Base-by-base conservation (phyloP, 2,113 vertebrate genomes). In the Aix galericulata region DNA sequence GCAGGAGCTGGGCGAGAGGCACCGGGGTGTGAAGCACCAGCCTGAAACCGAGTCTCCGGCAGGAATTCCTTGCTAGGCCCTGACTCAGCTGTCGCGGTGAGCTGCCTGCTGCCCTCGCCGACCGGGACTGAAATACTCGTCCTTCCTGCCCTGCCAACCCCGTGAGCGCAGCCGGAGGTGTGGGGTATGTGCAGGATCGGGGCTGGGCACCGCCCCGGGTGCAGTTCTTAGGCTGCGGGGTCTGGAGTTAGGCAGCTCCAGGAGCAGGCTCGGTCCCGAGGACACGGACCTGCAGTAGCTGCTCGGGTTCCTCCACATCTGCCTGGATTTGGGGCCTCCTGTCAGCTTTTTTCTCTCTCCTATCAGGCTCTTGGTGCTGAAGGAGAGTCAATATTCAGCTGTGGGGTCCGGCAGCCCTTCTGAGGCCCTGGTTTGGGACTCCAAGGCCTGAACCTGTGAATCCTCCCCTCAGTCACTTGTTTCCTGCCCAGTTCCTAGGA, bases 71-170 rank as follows among this genome's bases (percentile, higher is more conserved):
- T 87, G 60, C 76, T 84, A 48, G 38, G 52, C 25, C 48, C 48
- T 84, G 86, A 72, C 62, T 93, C 48, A 56, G 86, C 81, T 87
- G 69, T 87, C 42, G 7, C 32, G 69, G 48, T 53, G 63, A 79
- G 38, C 23, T 80, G 38, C 53, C 78, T 94, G 63, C 80, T 93
- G 55, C 21, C 14, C 59, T 93, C 86, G 73, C 60, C n/a, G 89
- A 8, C 38, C 86, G 56, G 25, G 62, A 29, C 78, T 68, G 89
- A 95, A 97, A 87, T 87, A 97, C 96, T 92, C 20, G 94, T 93
- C 94, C 83, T 91, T 95, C 96, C 89, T 91, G 95, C 91, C 96
- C 71, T 88, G 86, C 86, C 68, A 12, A 82, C 58, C 62, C 23
- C 34, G 72, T 89, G 89, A 87, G 77, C 86, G 79, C 86, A 63